Base-by-base conservation (phyloP, 2,888 invertebrate species). In the Imbricaverruca yamaguchii region DNA sequence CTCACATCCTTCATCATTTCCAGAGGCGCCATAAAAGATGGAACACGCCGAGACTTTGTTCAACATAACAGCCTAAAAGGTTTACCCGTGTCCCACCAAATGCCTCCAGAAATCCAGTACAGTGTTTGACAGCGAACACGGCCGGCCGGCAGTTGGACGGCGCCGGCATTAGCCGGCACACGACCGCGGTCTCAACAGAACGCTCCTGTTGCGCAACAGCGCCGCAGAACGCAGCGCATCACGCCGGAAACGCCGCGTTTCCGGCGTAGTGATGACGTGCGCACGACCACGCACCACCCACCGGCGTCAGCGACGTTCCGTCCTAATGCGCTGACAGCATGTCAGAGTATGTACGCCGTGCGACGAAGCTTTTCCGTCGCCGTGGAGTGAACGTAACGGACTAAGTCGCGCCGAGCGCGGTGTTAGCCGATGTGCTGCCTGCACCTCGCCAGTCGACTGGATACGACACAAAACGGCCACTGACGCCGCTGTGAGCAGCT, bases 71-170 rank as follows among this genome's bases (percentile, higher is more conserved):
- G 74, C 74, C 74, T 74, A 74, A 74, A 74, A 74, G 74, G 74
- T 74, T 74, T 74, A 74, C 74, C 74, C 74, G 74, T 74, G 74
- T 74, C 74, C 74, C 53, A 55, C 74, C 74, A 74, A 74, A 74
- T 74, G 74, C 74, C 74, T 74, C 21, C 55, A 74, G 74, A 74
- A 74, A 74, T 74, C 53, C 74, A 23, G 55, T 74, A 74, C 74
- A 21, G 74, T 21, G 55, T 55, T 21, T 74, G 74, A 74, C 74
- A 74, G 53, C 21, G 74, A 74, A 74, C 74, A 74, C 12, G 39
- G 53, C 0, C 8, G 9, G 53, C 53, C 7, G 55, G 0, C 4
- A 12, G 69, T 6, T 13, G 67, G 67, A 6, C 8, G 67, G 67
- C 67, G n/a, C 23, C n/a, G 11, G 67, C 25, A 25, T 67, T 25